These are phyloP conservation scores for Allacma fusca DNA, from an alignment of 2,888 invertebrate species.

Conservation along the genomic window DNA sequence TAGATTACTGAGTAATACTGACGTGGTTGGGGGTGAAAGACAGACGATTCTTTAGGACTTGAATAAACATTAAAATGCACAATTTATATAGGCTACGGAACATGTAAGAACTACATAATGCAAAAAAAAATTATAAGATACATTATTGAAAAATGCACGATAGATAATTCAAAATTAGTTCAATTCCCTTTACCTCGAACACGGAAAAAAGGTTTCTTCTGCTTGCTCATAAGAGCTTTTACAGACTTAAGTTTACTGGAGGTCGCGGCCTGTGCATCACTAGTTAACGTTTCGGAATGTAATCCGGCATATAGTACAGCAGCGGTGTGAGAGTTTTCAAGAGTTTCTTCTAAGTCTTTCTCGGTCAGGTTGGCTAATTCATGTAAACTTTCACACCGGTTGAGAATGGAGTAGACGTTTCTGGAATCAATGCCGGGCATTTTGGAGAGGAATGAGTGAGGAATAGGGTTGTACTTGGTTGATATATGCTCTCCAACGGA, in stretches of 20 bases:
- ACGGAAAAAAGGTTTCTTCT: constrained; percentile 37
- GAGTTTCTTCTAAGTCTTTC: constrained; percentile 70
- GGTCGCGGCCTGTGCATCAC: constrained; percentile 16
- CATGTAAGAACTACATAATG: too few species aligned
- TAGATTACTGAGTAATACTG: too few species aligned
- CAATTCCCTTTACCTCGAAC: constrained; percentile 6
- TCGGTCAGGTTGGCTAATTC: constrained; percentile 63
- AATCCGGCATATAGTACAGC: constrained; percentile 71
- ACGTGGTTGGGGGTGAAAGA: too few species aligned
- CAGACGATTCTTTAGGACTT: too few species aligned
- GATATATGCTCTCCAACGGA: constrained; percentile 63
- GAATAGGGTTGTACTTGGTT: constrained; percentile 75
- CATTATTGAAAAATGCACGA: too few species aligned
- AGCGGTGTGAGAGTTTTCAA: constrained; percentile 76
- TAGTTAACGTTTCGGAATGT: constrained; percentile 49
- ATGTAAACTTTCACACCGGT: constrained; percentile 75
- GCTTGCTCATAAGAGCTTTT: constrained; percentile 18
- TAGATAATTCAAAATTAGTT: too few species aligned
- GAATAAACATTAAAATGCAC: too few species aligned
- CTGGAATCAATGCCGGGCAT: constrained; percentile 89
- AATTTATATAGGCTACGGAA: too few species aligned
- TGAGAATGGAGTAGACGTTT: constrained; percentile 80
- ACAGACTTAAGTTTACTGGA: constrained; percentile 24
- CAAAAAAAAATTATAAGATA: too few species aligned
- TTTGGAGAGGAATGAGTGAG: constrained; percentile 83